Conservation (phyloP, 2,113 vertebrate genomes). For the Poeciliopsis turrubarensis region DNA sequence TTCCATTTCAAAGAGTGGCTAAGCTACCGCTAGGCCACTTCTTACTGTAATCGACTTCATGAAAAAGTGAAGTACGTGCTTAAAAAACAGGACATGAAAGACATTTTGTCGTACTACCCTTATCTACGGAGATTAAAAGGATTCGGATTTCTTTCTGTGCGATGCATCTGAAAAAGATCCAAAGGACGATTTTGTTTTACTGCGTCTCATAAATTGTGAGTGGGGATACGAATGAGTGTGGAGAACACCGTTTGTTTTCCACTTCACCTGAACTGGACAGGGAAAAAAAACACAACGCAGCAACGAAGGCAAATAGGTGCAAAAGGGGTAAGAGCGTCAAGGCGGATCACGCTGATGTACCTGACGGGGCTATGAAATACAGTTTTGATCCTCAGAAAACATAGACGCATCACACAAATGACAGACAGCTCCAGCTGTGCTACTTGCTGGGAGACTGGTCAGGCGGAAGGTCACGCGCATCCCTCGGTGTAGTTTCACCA, state of each 20-base stretch:
- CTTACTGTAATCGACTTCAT: neutral
- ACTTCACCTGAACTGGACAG: neutral
- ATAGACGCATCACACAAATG: neutral
- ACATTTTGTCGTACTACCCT: neutral
- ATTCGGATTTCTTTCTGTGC: no score
- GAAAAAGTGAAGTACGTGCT: neutral
- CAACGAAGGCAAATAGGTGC: neutral
- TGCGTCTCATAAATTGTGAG: neutral
- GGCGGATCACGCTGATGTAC: neutral
- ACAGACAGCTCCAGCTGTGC: neutral
- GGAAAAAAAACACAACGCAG: neutral
- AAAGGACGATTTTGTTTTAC: no score
- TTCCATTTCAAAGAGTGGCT: neutral
- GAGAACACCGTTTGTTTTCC: neutral
- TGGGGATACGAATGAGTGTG: neutral
- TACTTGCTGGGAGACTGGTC: neutral
- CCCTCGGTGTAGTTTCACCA: conserved; percentile 22
- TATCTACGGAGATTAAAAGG: no score
- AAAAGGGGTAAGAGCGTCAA: neutral
- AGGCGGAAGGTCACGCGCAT: neutral
- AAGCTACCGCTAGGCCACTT: neutral
- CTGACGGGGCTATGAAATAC: neutral
- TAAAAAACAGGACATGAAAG: neutral
- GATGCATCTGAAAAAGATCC: neutral
- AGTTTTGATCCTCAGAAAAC: neutral